Evolutionary conservation across 2,888 invertebrate genomes (phyloP).

Genomic region (Stictocephala bisonia): DNA sequence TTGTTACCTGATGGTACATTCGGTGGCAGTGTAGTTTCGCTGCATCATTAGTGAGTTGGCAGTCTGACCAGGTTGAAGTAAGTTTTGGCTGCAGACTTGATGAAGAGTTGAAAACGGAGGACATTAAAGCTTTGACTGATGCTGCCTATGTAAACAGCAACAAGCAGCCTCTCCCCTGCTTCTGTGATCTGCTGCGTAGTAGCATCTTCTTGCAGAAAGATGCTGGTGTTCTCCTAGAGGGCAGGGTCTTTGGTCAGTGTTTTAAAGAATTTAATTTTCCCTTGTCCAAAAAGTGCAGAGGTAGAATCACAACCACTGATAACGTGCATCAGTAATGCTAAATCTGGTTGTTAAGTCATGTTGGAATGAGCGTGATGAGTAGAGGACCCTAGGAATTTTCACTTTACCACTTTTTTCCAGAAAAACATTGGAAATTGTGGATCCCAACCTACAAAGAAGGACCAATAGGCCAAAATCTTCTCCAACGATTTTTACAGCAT

Average conservation of each 20-base stretch:
- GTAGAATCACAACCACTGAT: slow-evolving; percentile 49
- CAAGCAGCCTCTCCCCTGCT: no score
- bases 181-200: no score
- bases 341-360: slow-evolving; percentile 4
- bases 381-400: background rate
- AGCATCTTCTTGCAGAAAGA: no score
- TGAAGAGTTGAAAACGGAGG: slow-evolving; percentile 48
- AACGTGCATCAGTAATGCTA: slow-evolving; percentile 46
- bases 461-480: slow-evolving; percentile 55
- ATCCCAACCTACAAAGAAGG: no score
- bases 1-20: slow-evolving; percentile 36
- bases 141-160: slow-evolving; percentile 29
- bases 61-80: slow-evolving; percentile 41
- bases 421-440: no score
- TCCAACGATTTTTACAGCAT: no score
- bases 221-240: slow-evolving; percentile 15
- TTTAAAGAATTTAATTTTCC: background rate
- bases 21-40: slow-evolving; percentile 24
- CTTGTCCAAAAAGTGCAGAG: background rate
- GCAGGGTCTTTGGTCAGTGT: background rate
- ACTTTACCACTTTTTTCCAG: slow-evolving; percentile 42
- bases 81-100: slow-evolving; percentile 39
- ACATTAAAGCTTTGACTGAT: slow-evolving; percentile 31
- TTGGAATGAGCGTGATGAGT: slow-evolving; percentile 25
- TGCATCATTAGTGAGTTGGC: slow-evolving; percentile 32